Conservation (phyloP, 35 echinoderm and acorn worm genomes). For the Amphiura filiformis region DNA sequence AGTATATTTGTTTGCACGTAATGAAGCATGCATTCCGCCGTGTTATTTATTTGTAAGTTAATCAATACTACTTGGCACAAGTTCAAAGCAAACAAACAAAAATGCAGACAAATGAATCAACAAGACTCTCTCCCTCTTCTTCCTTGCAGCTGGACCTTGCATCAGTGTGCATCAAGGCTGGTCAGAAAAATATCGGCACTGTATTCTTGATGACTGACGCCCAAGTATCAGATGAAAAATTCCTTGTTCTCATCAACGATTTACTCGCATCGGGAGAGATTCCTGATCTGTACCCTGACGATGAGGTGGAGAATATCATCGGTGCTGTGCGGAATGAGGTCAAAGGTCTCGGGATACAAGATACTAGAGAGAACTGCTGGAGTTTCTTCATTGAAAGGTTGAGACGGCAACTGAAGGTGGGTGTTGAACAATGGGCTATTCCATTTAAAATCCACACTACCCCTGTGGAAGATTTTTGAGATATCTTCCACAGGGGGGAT, state of each 20-base stretch:
- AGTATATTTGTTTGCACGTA: no score
- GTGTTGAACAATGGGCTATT: no score
- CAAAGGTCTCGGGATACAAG: constrained; percentile 85
- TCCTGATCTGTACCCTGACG: constrained; percentile 89
- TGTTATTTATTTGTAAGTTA: no score
- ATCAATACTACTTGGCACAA: no score
- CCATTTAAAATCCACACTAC: no score
- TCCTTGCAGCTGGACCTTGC: constrained; percentile 83
- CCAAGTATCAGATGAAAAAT: constrained; percentile 91
- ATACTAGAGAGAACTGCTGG: no score
- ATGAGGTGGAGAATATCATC: constrained; percentile 97
- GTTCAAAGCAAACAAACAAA: no score
- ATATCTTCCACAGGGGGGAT: no score
- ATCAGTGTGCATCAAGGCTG: constrained; percentile 73
- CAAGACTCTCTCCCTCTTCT: no score
- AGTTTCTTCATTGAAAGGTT: constrained; percentile 93
- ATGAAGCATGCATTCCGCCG: no score
- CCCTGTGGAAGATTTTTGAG: no score
- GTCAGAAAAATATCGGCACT: constrained; percentile 89
- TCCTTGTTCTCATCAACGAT: constrained; percentile 97
- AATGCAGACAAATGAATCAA: no score
- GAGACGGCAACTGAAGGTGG: constrained; percentile 83
- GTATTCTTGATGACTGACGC: constrained; percentile 98
- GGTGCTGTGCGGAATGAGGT: constrained; percentile 90
- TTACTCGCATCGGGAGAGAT: constrained; percentile 92